Evolutionary conservation across 2,797 vertebrate species (phyloP).

Genomic region (Paguma larvata): DNA sequence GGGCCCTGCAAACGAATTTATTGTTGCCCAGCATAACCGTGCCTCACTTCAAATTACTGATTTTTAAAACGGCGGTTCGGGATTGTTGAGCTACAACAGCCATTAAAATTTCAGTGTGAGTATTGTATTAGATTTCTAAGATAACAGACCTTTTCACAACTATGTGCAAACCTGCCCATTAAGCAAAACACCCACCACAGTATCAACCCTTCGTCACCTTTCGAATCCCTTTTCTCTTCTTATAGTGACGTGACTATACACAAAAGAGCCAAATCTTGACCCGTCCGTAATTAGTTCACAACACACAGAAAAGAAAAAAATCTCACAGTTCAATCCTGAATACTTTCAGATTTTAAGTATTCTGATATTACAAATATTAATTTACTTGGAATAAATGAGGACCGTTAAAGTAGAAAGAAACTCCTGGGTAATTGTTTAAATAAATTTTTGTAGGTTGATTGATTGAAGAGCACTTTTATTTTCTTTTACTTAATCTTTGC

Average conservation of each 20-base stretch:
- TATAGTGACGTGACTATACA: background rate
- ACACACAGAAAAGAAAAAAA: background rate
- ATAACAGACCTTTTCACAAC: conserved; percentile 5
- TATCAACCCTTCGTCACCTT: background rate
- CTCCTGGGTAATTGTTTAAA: conserved; percentile 2
- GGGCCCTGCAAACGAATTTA: background rate
- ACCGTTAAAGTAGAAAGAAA: conserved; percentile 9
- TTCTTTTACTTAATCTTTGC: conserved; percentile 57
- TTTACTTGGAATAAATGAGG: conserved; percentile 5
- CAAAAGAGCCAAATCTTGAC: background rate
- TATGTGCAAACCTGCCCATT: background rate
- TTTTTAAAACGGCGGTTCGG: background rate
- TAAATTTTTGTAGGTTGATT: background rate
- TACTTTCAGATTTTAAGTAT: conserved; percentile 46
- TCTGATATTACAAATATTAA: conserved; percentile 35
- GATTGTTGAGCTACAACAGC: background rate
- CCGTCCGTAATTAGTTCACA: background rate
- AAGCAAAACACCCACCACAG: conserved; percentile 7
- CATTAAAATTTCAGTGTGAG: conserved; percentile 26
- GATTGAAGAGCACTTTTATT: conserved; percentile 31
- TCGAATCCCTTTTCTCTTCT: background rate
- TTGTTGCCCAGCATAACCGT: background rate
- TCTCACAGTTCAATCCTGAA: background rate
- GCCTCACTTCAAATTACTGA: background rate
- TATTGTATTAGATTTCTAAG: background rate